Evolutionary conservation across 2,888 invertebrate genomes (phyloP).

Genomic region (Therioaphis trifolii): DNA sequence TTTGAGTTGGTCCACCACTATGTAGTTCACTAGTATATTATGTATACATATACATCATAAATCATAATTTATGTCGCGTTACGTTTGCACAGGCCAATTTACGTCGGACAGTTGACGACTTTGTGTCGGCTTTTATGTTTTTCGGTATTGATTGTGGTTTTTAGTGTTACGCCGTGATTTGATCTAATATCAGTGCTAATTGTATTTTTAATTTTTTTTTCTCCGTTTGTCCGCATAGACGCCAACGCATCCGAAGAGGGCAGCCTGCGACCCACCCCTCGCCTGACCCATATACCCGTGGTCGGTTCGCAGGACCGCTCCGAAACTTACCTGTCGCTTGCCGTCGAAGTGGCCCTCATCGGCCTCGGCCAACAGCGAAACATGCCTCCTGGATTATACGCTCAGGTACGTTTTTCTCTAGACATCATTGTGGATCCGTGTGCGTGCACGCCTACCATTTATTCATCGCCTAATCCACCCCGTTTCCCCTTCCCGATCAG

Average conservation of each 20-base stretch:
- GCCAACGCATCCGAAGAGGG: conserved; percentile 58
- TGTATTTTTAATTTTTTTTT: no score
- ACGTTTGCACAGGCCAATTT: no score
- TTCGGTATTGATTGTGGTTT: no score
- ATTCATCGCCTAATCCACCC: neutral
- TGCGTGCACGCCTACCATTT: neutral
- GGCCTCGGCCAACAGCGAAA: conserved; percentile 83
- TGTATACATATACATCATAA: no score
- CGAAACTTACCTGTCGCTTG: conserved; percentile 80
- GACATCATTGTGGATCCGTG: neutral
- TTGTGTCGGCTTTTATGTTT: no score
- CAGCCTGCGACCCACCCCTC: conserved; percentile 63
- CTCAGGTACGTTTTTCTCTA: conserved; percentile 72
- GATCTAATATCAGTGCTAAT: no score
- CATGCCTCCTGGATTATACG: conserved; percentile 82
- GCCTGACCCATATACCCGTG: conserved; percentile 81
- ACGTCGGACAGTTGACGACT: no score
- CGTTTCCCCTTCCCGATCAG: neutral
- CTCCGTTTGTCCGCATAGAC: conserved; percentile 18
- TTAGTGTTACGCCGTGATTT: no score
- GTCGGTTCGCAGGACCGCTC: conserved; percentile 80
- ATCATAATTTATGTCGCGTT: no score
- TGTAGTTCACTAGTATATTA: no score
- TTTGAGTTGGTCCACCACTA: no score
- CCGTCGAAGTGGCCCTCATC: conserved; percentile 82